Evolutionary conservation across 92 coral and sea anemone species (phyloP).

Genomic region (Actinostola sp.): DNA sequence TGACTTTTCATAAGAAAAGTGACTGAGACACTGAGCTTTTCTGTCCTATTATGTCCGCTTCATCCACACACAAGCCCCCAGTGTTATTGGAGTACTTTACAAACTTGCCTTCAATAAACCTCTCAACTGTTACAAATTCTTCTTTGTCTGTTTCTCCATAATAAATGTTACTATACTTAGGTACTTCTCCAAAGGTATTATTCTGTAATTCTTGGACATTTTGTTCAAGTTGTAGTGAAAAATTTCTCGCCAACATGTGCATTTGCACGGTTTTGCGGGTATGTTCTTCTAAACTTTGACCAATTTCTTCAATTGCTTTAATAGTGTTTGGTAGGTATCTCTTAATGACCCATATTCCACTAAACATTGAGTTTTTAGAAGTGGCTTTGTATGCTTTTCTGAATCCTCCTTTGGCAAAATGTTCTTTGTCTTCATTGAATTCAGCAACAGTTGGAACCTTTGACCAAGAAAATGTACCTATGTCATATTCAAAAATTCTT

Average conservation of each 20-base stretch:
- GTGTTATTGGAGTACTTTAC: slow-evolving; percentile 23
- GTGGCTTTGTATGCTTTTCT: slow-evolving; percentile 40
- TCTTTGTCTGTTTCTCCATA: slow-evolving; percentile 40
- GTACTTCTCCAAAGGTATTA: not conserved
- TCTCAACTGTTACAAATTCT: slow-evolving; percentile 53
- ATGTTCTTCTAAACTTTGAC: slow-evolving; percentile 45
- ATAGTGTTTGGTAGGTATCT: slow-evolving; percentile 41
- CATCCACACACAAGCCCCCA: slow-evolving; percentile 14
- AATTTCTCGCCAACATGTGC: slow-evolving; percentile 64
- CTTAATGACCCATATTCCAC: slow-evolving; percentile 59
- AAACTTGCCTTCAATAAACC: slow-evolving; percentile 35
- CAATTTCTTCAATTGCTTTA: slow-evolving; percentile 20
- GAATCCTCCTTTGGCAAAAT: slow-evolving; percentile 30
- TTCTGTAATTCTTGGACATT: not conserved
- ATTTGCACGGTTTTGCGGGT: slow-evolving; percentile 63
- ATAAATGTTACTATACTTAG: slow-evolving; percentile 10
- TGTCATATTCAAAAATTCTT: slow-evolving; percentile 13
- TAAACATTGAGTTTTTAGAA: slow-evolving; percentile 1
- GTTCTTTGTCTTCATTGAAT: slow-evolving; percentile 13
- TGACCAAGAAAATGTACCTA: slow-evolving; percentile 13
- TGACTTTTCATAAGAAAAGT: slow-evolving; percentile 40
- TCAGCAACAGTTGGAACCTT: slow-evolving; percentile 28
- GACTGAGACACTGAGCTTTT: slow-evolving; percentile 43
- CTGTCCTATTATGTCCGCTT: not conserved
- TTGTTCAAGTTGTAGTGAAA: slow-evolving; percentile 36